Evolutionary conservation across 2,113 vertebrate genomes (phyloP), one percentile per base, ranked within the genome.

Genomic region (Microtus montanus): DNA sequence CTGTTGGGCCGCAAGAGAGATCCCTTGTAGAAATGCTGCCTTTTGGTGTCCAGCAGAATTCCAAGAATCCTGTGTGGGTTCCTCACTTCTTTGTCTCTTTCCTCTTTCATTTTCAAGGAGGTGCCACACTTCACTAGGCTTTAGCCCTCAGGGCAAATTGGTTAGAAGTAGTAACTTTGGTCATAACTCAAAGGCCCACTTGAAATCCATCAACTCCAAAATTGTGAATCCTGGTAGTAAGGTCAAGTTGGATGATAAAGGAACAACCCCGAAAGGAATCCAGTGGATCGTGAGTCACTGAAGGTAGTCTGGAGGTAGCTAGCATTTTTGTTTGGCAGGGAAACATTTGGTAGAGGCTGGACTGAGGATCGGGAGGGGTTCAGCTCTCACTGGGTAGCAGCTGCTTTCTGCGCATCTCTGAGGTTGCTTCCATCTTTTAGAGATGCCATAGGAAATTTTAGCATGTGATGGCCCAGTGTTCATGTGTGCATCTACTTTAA

Each of bases 31-130:
- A 91, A 96, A 90, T 92, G 20, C 73, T 28, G 24, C 47, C 52
- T 96, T 89, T 80, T 82, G 91, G 77, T 88, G 89, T 85, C 44
- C 71, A 93, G 96, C 92, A 95, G 83, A 85, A 90, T 88, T 88
- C 68, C 49, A 90, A 8, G 78, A 91, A 61, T 92, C 70, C 58
- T 73, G 26, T 93, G 33, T 77, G 11, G 33, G 66, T 95, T 93
- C 64, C 64, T 93, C 75, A 49, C 82, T 88, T 77, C 41, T 74
- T 35, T 90, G 20, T 90, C 66, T 90, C 38, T 82, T 85, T 92
- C 49, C 10, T 13, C 30, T 74, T 71, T 88, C 64, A 28, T 49
- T 47, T 80, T 96, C 24, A 61, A n/a, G 38, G 41, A 20, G 54
- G 63, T 49, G 20, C 26, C 68, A 49, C 1, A 75, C 44, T 66